Evolutionary conservation across 2,797 vertebrate species (phyloP), one percentile per base, ranked within the genome.

Genomic region (Adrianichthys oophorus): DNA sequence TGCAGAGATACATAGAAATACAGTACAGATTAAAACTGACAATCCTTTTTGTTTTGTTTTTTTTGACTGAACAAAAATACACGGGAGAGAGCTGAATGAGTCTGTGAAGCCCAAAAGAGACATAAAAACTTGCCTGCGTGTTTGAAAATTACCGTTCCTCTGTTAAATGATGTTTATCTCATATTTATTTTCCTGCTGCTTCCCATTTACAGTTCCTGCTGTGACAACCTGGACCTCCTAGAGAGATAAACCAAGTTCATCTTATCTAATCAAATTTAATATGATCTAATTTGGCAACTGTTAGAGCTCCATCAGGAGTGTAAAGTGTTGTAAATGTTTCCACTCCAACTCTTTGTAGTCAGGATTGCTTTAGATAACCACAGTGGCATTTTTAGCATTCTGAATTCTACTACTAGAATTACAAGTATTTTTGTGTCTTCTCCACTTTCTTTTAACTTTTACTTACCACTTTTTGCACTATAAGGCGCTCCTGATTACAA

Each of bases 201-300:
- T 59, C 69, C 71, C 62, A 72, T 72, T 65, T 66, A 6, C 48
- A 29, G 41, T 37, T 74, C 58, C 62, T 73, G 72, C 71, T 81
- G 76, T 61, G 66, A 58, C 59, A 75, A 45, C 57, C 57, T 75
- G 29, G 64, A 65, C 56, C 62, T 69, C 62, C 59, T 23, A 56
- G 64, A 32, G 62, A 77, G 66, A 68, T 79, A 18, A 72, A 18
- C 63, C 18, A 47, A 59, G 52, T 66, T 75, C 19, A 65, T 79
- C 53, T 58, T 42, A 56, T 74, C 48, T 64, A 58, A 78, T 79
- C 49, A 74, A 48, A 59, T 66, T 44, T 73, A 71, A 75, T 73
- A 57, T 61, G 54, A 71, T 71, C 55, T 56, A 56, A 56, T 74
- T 76, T 49, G 24, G 52, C 4, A 47, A 60, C 53, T 67, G 23